These are phyloP conservation scores for Diplodus sargus DNA, from an alignment of 2,797 vertebrate species.

Conservation along the genomic window DNA sequence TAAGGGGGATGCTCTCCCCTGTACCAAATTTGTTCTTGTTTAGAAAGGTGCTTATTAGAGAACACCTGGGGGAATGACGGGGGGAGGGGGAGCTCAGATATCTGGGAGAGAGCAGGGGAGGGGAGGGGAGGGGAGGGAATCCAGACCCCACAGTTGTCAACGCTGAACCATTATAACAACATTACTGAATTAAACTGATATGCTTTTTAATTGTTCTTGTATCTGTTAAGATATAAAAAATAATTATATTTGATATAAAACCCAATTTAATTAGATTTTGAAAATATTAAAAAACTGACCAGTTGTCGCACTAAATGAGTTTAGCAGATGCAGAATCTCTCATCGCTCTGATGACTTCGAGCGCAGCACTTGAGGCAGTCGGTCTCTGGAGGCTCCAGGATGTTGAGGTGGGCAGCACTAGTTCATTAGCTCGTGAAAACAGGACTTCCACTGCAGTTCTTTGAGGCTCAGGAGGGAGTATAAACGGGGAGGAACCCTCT, in stretches of 20 bases:
- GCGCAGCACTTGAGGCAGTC: neutral
- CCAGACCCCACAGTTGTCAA: slow-evolving; percentile 29
- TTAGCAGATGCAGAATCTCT: neutral
- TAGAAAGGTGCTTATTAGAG: slow-evolving; percentile 85
- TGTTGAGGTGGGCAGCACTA: slow-evolving; percentile 50
- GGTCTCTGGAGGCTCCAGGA: slow-evolving; percentile 32
- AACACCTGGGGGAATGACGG: slow-evolving; percentile 79
- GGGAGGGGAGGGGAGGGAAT: slow-evolving; percentile 9
- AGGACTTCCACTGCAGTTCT: slow-evolving; percentile 62
- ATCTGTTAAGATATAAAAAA: too few species aligned
- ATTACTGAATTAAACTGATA: slow-evolving; percentile 7
- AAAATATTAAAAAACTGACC: neutral
- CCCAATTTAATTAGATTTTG: slow-evolving; percentile 15
- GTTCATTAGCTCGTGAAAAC: slow-evolving; percentile 77
- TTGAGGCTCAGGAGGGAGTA: slow-evolving; percentile 52
- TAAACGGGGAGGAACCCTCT: slow-evolving; percentile 41
- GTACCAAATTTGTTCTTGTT: slow-evolving; percentile 85
- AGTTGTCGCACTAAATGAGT: neutral
- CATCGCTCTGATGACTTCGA: slow-evolving; percentile 24
- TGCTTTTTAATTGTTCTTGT: neutral
- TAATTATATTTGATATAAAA: neutral
- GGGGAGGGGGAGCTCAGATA: slow-evolving; percentile 48
- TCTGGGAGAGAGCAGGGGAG: slow-evolving; percentile 21
- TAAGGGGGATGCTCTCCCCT: slow-evolving; percentile 84
- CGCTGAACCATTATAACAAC: slow-evolving; percentile 38